Evolutionary conservation across 1,140 invertebrate species (phyloP), one percentile per base, ranked within the genome.

Genomic region (Micrasema longulum): DNA sequence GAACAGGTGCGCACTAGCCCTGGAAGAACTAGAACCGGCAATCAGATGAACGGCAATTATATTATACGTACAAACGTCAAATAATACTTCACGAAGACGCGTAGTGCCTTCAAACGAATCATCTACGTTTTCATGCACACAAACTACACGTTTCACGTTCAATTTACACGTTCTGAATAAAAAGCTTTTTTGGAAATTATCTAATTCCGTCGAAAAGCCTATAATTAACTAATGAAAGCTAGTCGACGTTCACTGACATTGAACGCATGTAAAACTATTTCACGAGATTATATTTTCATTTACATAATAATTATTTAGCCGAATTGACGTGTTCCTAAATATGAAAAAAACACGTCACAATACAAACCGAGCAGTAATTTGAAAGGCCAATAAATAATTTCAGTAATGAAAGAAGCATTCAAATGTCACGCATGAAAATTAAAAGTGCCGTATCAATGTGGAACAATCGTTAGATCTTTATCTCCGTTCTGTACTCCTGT

Each of bases 321-420:
- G n/a, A 35, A 26, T 36, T 41, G 38, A 41, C 55, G 20, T 60
- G 55, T 20, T 22, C n/a, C 48, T 52, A 18, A 52, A 52, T 52
- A 52, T 7, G n/a, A n/a, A 45, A 45, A 48, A 26, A 0, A 47
- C 43, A 12, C 60, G 14, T 35, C 43, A 16, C 43, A 64, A 48
- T 64, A 31, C 65, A 2, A 68, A 23, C 26, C 65, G 35, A 68
- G 35, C 47, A 11, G 65, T 68, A 68, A 68, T 68, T 68, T 68
- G 48, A 68, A 64, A 64, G 41, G 43, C 65, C 50, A 23, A 68
- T 68, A 68, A 53, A 68, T 68, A 68, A 68, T 68, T 68, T 68
- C 50, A 22, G 36, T 68, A 68, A 68, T 68, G 65, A 68, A 68
- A 53, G 65, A 41, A 53, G 36, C 65, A 55, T 22, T 68, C 65